Evolutionary conservation across 2,113 vertebrate species (phyloP).

Genomic region (Lates calcarifer): DNA sequence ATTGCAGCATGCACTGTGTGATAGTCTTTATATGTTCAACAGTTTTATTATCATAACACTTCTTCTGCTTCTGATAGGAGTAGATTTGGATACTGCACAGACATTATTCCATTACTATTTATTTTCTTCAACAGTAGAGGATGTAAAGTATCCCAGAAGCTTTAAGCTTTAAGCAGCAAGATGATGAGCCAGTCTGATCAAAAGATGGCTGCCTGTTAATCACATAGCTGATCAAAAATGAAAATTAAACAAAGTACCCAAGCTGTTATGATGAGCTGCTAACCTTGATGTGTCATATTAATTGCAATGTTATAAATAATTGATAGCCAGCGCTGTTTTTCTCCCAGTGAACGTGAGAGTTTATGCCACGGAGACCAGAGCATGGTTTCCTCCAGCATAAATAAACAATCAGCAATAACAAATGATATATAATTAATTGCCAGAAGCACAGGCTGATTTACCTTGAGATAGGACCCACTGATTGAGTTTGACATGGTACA

Average conservation of each 20-base stretch:
- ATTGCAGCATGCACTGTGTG: not conserved
- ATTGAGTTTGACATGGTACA: constrained; percentile 96
- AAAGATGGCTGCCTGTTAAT: constrained; percentile 17
- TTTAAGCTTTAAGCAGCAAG: not conserved
- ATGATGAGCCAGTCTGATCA: not conserved
- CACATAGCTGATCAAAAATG: constrained; percentile 13
- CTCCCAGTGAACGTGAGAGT: not conserved
- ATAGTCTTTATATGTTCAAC: constrained; percentile 19
- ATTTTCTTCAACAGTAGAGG: too few relatives aligned
- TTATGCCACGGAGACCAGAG: constrained; percentile 6
- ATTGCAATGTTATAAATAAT: constrained; percentile 46
- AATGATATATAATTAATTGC: constrained; percentile 11
- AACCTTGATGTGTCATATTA: constrained; percentile 57
- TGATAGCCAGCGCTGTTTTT: constrained; percentile 17
- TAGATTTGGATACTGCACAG: not conserved
- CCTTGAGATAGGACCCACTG: constrained; percentile 94
- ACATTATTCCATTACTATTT: not conserved
- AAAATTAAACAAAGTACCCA: constrained; percentile 42
- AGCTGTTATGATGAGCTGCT: constrained; percentile 46
- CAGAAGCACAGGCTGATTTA: constrained; percentile 74
- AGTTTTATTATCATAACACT: constrained; percentile 7
- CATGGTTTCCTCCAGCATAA: constrained; percentile 8
- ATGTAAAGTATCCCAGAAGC: too few relatives aligned
- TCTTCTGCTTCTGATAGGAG: not conserved
- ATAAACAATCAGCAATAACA: constrained; percentile 37